Conservation (phyloP, 2,113 vertebrate genomes). For the Gila orcuttii region DNA sequence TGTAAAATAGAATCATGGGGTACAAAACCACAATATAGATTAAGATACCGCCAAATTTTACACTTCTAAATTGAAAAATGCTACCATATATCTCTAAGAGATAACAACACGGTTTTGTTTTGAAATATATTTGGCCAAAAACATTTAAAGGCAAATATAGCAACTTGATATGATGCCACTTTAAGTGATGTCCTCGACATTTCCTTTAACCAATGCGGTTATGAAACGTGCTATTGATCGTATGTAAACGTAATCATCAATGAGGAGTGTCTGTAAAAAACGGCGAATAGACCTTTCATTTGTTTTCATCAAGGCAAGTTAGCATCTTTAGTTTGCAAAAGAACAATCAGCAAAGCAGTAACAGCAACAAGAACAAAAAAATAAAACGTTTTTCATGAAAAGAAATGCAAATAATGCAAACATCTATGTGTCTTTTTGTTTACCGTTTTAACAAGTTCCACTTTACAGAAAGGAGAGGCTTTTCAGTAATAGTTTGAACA, state of each 20-base stretch:
- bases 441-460: not conserved
- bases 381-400: not conserved
- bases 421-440: not conserved
- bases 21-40: not conserved
- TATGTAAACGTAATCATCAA: slow-evolving; percentile 3
- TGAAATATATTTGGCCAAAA: slow-evolving; percentile 21
- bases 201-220: not conserved
- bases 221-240: not conserved
- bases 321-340: slow-evolving; percentile 27
- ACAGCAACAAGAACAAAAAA: not conserved
- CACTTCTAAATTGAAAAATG: slow-evolving; percentile 18
- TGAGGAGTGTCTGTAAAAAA: slow-evolving; percentile 11
- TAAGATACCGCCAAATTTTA: not conserved
- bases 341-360: not conserved
- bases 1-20: not conserved
- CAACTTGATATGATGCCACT: not conserved
- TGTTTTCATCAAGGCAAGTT: slow-evolving; percentile 32
- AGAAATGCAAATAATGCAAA: not conserved
- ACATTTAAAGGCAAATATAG: slow-evolving; percentile 43
- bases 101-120: not conserved
- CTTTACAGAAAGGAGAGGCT: slow-evolving; percentile 19
- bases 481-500: slow-evolving; percentile 36
- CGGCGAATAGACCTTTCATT: not conserved
- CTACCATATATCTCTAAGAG: slow-evolving; percentile 19
- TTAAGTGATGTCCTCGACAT: not conserved